A percentile compares a stretch with the other conserved stretches of the same genome.
Evolutionary conservation across 2,888 invertebrate genomes (phyloP).

Genomic region (Heliothis peltigera): DNA sequence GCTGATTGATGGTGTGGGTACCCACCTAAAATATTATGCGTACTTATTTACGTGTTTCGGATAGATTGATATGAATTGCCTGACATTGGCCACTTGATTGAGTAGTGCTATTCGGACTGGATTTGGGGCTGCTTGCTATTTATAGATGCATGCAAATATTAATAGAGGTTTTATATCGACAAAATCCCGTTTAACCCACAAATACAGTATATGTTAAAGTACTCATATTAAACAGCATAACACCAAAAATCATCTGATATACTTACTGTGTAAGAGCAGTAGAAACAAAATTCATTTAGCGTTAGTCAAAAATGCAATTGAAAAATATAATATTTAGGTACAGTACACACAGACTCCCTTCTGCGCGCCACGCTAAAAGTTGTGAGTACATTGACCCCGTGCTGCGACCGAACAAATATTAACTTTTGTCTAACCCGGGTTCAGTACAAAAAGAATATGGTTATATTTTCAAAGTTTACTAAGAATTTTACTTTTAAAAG

Average conservation of each 20-base stretch:
- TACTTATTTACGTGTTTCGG: conserved; percentile 31
- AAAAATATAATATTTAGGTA: conserved; percentile 50
- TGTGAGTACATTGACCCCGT: conserved; percentile 37
- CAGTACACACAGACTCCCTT: conserved; percentile 32
- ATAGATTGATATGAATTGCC: conserved; percentile 7
- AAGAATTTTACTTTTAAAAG: conserved; percentile 25
- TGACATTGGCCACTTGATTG: conserved; percentile 11
- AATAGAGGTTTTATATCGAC: no score
- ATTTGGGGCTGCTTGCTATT: neutral
- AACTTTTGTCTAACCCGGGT: conserved; percentile 42
- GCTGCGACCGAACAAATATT: conserved; percentile 39
- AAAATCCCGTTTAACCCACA: no score
- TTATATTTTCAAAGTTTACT: conserved; percentile 20
- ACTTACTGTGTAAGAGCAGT: conserved; percentile 4
- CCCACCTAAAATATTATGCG: conserved; percentile 23
- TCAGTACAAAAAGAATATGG: conserved; percentile 46
- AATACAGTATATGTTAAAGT: neutral
- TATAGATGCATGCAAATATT: neutral
- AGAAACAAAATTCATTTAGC: conserved; percentile 28
- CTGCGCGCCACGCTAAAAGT: conserved; percentile 30
- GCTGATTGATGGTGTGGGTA: conserved; percentile 51
- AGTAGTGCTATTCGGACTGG: neutral
- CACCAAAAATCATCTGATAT: neutral
- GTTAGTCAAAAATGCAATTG: conserved; percentile 35
- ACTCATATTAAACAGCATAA: neutral